Percentiles rank a stretch among this genome's conserved stretches.
phyloP scores from a whole-genome alignment of 2,888 invertebrate genomes.

The Oxycera nigricornis region DNA sequence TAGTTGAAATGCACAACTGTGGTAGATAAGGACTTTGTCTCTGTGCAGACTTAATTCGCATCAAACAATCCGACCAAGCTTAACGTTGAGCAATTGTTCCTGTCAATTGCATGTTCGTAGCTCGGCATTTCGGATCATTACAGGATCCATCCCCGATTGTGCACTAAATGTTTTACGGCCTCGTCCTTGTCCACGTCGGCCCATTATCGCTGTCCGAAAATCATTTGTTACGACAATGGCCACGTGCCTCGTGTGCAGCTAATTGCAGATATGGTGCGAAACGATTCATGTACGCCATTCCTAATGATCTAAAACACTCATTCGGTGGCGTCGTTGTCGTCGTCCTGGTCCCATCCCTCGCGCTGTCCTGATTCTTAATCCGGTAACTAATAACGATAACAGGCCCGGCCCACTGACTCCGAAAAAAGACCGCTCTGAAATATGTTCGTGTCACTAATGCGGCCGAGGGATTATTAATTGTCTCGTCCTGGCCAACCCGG shows the following conservation, averaged over 20 bases:
- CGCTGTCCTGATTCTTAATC: conserved; percentile 15
- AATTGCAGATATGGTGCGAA: conserved; percentile 50
- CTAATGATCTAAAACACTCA: conserved; percentile 23
- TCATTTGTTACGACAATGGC: conserved; percentile 49
- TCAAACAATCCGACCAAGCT: not conserved
- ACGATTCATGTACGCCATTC: not conserved
- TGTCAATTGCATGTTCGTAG: conserved; percentile 5
- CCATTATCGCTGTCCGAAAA: conserved; percentile 19
- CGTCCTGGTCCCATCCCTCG: not conserved
- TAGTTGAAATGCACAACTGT: too few relatives aligned
- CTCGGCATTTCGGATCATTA: not conserved
- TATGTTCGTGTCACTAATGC: conserved; percentile 38
- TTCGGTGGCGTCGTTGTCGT: not conserved
- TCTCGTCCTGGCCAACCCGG: conserved; percentile 16
- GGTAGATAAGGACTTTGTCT: not conserved
- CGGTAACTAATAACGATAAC: conserved; percentile 31
- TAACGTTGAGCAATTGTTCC: conserved; percentile 6
- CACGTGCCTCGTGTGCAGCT: conserved; percentile 52
- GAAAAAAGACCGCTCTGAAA: conserved; percentile 35
- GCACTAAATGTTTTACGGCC: conserved; percentile 47
- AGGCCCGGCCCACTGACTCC: conserved; percentile 29
- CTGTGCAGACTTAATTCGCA: not conserved
- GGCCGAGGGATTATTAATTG: conserved; percentile 44
- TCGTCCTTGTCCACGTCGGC: conserved; percentile 51
- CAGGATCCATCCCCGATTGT: not conserved